A percentile compares a stretch with the other conserved stretches of the same genome.
Evolutionary conservation across 2,888 invertebrate species (phyloP).

Genomic region (Tanypteryx hageni): DNA sequence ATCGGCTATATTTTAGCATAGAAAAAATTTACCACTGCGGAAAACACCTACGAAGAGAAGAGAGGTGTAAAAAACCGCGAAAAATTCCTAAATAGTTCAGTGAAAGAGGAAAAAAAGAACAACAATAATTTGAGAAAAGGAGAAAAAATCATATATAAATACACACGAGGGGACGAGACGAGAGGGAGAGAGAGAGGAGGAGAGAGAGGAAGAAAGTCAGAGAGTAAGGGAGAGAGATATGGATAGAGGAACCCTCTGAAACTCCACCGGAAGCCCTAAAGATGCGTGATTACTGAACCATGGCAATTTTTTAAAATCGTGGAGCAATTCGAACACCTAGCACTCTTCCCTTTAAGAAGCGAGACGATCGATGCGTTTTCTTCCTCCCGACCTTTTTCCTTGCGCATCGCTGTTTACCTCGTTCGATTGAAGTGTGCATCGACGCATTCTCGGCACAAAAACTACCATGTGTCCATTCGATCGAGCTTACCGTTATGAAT

Average conservation of each 20-base stretch:
- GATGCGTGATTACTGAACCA: not conserved
- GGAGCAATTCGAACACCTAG: not conserved
- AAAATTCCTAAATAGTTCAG: no score
- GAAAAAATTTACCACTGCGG: no score
- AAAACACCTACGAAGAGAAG: no score
- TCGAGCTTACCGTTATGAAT: no score
- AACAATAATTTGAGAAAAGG: no score
- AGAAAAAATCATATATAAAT: no score
- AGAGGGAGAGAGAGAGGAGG: no score
- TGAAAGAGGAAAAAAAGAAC: no score
- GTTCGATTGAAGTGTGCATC: not conserved
- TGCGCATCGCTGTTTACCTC: not conserved
- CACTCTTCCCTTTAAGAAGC: not conserved
- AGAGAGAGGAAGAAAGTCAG: not conserved
- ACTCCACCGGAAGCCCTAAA: not conserved
- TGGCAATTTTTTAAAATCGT: not conserved
- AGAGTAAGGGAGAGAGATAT: not conserved
- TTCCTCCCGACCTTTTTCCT: not conserved
- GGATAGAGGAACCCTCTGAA: not conserved
- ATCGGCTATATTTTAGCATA: no score
- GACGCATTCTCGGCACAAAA: not conserved
- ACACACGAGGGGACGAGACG: no score
- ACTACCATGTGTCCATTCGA: not conserved
- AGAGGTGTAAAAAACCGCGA: no score
- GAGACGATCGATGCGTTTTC: not conserved